A percentile compares a stretch with the other conserved stretches of the same genome.
Conservation (phyloP, 2,797 vertebrate species). For the Acanthurus lineatus region DNA sequence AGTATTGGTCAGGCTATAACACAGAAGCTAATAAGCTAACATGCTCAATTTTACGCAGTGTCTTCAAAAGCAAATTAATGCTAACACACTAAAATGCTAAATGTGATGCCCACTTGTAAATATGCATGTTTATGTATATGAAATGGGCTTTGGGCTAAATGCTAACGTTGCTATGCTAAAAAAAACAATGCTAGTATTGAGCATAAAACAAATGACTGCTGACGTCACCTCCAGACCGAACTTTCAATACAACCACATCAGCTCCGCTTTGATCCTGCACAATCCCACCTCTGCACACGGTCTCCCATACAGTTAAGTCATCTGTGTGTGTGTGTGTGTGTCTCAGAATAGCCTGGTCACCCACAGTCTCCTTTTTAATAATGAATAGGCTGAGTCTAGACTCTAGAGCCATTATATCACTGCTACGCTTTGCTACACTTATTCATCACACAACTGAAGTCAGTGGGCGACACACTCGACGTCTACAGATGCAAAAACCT, state of each 20-base stretch:
- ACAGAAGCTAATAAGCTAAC: not conserved
- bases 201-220: no score
- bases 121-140: no score
- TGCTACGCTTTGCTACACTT: not conserved
- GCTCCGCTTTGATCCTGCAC: not conserved
- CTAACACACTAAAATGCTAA: not conserved
- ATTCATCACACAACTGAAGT: not conserved
- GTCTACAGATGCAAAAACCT: not conserved
- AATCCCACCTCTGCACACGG: not conserved
- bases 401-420: not conserved
- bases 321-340: not conserved
- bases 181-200: no score
- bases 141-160: no score
- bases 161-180: no score
- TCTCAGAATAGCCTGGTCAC: constrained; percentile 33
- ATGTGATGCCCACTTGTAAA: not conserved
- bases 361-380: constrained; percentile 21
- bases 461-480: not conserved
- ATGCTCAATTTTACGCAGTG: not conserved
- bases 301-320: not conserved
- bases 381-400: constrained; percentile 32
- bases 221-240: not conserved
- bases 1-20: no score
- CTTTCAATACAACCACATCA: not conserved
- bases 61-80: not conserved